Percentiles rank a stretch among this genome's conserved stretches.
Conservation (phyloP, 2,888 invertebrate species). For the Andrena minutula region DNA sequence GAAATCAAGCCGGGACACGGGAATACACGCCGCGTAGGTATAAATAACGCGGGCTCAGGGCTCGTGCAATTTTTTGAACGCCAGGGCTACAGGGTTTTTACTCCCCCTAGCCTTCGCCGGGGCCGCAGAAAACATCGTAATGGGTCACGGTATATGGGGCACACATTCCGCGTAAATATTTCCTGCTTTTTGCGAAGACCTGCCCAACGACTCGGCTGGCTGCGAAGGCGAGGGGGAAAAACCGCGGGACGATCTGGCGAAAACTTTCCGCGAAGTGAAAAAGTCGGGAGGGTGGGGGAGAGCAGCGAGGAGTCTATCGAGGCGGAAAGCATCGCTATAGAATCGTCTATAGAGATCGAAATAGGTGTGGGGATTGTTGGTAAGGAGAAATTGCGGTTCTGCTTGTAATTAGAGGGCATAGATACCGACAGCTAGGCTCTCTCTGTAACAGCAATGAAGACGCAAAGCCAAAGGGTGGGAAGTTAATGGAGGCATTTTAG, state of each 20-base stretch:
- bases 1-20: not conserved
- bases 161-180: conserved; percentile 37
- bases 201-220: not conserved
- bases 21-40: not conserved
- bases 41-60: not conserved
- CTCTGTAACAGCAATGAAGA: no score
- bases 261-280: conserved; percentile 53
- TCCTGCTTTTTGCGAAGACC: conserved; percentile 21
- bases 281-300: conserved; percentile 35
- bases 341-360: not conserved
- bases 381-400: not conserved
- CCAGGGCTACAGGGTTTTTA: conserved; percentile 9
- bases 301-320: not conserved
- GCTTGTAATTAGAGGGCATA: no score
- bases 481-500: no score
- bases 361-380: not conserved
- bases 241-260: conserved; percentile 17
- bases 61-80: conserved; percentile 12
- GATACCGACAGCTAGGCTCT: no score
- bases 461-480: no score
- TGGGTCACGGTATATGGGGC: conserved; percentile 44
- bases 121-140: conserved; percentile 37
- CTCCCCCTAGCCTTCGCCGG: no score
- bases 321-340: not conserved
- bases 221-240: not conserved